Evolutionary conservation across 2,113 vertebrate species (phyloP).

Genomic region (Colius striatus): DNA sequence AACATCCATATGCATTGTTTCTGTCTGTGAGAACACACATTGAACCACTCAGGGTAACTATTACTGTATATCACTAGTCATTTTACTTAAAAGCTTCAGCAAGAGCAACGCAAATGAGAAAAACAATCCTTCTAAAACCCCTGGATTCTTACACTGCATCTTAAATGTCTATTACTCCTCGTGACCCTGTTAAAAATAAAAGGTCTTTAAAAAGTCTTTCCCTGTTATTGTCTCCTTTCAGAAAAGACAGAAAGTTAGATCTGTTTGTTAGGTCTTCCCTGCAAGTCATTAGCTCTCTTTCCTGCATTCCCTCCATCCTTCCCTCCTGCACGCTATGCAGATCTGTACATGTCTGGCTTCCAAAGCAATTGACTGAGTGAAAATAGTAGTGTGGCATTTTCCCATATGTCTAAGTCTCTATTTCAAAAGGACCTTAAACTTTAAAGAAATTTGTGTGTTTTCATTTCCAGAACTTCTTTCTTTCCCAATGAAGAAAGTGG

Average conservation of each 20-base stretch:
- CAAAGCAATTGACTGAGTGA: neutral
- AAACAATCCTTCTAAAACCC: neutral
- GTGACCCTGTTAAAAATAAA: neutral
- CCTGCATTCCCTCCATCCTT: accelerated
- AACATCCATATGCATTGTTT: neutral
- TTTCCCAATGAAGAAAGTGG: neutral
- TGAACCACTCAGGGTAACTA: neutral
- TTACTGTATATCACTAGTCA: neutral
- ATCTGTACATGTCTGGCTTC: neutral
- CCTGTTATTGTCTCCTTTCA: neutral
- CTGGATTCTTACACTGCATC: neutral
- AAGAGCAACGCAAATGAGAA: neutral
- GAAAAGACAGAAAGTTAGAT: neutral
- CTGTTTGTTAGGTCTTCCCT: neutral
- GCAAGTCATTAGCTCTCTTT: neutral
- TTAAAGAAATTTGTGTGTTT: neutral
- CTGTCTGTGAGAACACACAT: neutral
- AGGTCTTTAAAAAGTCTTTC: neutral
- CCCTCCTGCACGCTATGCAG: neutral
- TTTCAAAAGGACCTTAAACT: neutral
- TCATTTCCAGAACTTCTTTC: accelerated
- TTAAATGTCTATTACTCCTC: neutral
- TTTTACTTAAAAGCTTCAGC: neutral
- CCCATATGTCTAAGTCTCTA: neutral
- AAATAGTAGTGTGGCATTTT: constrained; percentile 18